Percentiles rank a stretch among this genome's conserved stretches.
phyloP scores from a whole-genome alignment of 2,888 invertebrate genomes.

The Tenthredo distinguenda region DNA sequence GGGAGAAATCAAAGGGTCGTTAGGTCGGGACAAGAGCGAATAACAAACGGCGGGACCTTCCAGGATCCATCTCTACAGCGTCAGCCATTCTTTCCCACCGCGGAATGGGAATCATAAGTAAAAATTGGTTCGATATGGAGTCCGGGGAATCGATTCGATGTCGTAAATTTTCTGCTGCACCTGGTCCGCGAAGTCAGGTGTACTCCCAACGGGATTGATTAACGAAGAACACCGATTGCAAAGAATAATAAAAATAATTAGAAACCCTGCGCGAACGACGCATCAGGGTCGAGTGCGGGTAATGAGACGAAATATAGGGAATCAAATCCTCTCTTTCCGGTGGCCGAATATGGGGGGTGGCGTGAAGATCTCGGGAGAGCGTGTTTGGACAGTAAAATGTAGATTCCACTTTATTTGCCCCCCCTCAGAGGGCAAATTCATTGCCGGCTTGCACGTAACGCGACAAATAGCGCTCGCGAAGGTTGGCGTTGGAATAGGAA shows the following conservation, averaged over 20 bases:
- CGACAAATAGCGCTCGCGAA: constrained; percentile 51
- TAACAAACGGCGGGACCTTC: background rate
- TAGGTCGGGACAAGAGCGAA: background rate
- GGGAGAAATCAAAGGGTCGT: background rate
- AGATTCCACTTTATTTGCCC: constrained; percentile 50
- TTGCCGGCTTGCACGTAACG: constrained; percentile 49
- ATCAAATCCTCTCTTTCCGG: background rate
- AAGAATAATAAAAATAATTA: background rate
- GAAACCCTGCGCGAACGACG: background rate
- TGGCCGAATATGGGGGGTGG: background rate
- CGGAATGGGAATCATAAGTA: too few species aligned
- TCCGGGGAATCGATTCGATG: too few species aligned
- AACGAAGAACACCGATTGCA: background rate
- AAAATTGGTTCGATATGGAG: too few species aligned
- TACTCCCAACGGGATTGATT: background rate
- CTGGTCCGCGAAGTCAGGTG: background rate
- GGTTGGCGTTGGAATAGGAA: constrained; percentile 54
- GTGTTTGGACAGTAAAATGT: constrained; percentile 48
- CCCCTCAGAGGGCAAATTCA: constrained; percentile 52
- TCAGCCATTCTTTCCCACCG: background rate
- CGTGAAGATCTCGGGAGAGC: background rate
- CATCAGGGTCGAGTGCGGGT: background rate
- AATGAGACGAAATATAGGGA: background rate
- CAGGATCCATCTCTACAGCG: background rate
- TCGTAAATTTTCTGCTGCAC: background rate